Base-by-base conservation (phyloP, 2,888 invertebrate genomes). In the Drosophila colorata region DNA sequence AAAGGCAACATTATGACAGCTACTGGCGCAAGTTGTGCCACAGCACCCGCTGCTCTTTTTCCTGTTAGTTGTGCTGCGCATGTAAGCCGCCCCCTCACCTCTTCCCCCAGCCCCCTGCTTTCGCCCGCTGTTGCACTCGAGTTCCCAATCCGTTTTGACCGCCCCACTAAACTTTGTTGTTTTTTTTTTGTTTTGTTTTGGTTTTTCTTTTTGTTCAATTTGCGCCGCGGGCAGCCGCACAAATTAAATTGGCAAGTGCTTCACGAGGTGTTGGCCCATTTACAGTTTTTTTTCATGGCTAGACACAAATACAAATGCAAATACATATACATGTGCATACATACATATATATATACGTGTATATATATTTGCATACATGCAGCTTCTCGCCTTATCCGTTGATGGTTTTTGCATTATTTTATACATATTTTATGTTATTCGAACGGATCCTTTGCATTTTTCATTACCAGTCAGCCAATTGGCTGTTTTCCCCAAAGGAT, bases 371-470 rank as follows among this genome's bases (percentile, higher is more conserved):
- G 44, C 18, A 35, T 25, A 57, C 38, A 53, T 51, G 44, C 41
- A 43, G 46, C 66, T 66, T 67, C 56, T 63, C 35, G 58, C 55
- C 58, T 67, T 59, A 78, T 73, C 61, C 63, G 47, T 46, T 63
- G 78, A 63, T 58, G 51, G 55, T 44, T 63, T 74, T 71, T 63
- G 60, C 67, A 71, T 81, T 67, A 87, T 77, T 79, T 73, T 46
- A 74, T 82, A 74, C 67, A 88, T 82, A 69, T 86, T 82, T 88
- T 48, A 88, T 82, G 60, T 13, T 38, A 59, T 66, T 49, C 66
- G 51, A 79, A 75, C 86, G 67, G 65, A 64, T 52, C 46, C 58
- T 52, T 63, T 89, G 75, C 73, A 85, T 80, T 74, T 87, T 85
- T 78, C 73, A 88, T 84, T 74, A 60, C 46, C 72, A 59, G 41